Evolutionary conservation across 2,797 vertebrate genomes (phyloP).

Genomic region (Gobionotothen gibberifrons): DNA sequence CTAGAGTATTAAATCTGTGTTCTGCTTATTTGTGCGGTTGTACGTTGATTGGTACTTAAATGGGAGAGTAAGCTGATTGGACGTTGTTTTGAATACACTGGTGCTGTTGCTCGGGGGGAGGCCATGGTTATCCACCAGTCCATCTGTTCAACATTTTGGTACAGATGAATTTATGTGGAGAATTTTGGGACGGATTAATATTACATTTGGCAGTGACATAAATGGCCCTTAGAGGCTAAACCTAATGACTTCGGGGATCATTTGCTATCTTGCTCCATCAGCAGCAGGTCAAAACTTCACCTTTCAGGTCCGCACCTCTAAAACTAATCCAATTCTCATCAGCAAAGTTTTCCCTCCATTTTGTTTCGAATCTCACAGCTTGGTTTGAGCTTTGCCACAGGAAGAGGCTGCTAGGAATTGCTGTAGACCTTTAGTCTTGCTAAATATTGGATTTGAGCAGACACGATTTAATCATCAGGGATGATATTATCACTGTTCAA

Average conservation of each 20-base stretch:
- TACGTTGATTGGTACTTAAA: conserved; percentile 35
- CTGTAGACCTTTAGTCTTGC: neutral
- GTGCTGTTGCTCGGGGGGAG: conserved; percentile 16
- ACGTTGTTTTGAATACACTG: conserved; percentile 27
- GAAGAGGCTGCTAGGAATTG: neutral
- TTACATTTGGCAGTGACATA: conserved; percentile 32
- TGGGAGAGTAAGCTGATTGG: conserved; percentile 35
- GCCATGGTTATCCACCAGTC: conserved; percentile 15
- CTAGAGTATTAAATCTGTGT: conserved; percentile 34
- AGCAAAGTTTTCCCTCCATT: neutral
- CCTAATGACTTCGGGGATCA: conserved; percentile 14
- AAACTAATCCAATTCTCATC: neutral
- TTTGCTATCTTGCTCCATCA: neutral
- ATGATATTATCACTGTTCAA: neutral
- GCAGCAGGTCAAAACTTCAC: neutral
- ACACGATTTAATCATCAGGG: conserved; percentile 1
- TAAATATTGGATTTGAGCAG: neutral
- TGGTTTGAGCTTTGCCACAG: neutral
- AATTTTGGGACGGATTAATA: conserved; percentile 50
- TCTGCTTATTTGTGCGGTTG: conserved; percentile 16
- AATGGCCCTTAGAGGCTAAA: conserved; percentile 12
- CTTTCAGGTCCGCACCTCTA: too few species aligned
- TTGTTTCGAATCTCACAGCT: neutral
- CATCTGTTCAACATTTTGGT: conserved; percentile 61
- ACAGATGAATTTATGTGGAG: conserved; percentile 55